Evolutionary conservation across 2,888 invertebrate genomes (phyloP).

Genomic region (Bellardia pandia): DNA sequence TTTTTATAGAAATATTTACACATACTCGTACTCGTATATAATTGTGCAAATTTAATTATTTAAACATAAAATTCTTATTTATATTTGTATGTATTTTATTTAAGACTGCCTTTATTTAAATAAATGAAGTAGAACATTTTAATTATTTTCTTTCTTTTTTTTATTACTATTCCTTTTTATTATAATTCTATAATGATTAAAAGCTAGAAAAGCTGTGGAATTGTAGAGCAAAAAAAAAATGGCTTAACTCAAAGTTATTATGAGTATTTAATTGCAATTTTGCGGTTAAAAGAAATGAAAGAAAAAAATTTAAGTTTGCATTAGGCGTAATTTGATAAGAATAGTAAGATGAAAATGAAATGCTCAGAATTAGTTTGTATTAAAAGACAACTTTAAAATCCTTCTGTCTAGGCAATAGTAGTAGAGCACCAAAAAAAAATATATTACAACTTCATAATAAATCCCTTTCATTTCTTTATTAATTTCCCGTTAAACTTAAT

Average conservation of each 20-base stretch:
- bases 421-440: no score
- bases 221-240: not conserved
- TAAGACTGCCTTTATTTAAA: not conserved
- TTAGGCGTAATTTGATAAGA: not conserved
- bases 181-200: no score
- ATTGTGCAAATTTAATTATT: not conserved
- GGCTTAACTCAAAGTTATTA: not conserved
- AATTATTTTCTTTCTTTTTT: not conserved
- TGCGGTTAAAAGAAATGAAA: not conserved
- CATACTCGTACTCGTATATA: not conserved
- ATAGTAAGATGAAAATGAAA: no score
- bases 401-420: no score
- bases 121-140: slow-evolving; percentile 17
- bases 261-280: not conserved
- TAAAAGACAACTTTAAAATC: no score
- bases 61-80: not conserved
- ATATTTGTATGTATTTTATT: not conserved
- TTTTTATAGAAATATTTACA: slow-evolving; percentile 2
- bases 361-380: no score
- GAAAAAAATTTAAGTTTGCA: not conserved
- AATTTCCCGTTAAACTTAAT: no score
- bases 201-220: not conserved
- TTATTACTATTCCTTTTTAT: not conserved
- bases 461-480: no score
- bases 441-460: no score